These are phyloP conservation scores for Neoascia interrupta DNA, from an alignment of 2,888 invertebrate genomes.

Conservation along the genomic window DNA sequence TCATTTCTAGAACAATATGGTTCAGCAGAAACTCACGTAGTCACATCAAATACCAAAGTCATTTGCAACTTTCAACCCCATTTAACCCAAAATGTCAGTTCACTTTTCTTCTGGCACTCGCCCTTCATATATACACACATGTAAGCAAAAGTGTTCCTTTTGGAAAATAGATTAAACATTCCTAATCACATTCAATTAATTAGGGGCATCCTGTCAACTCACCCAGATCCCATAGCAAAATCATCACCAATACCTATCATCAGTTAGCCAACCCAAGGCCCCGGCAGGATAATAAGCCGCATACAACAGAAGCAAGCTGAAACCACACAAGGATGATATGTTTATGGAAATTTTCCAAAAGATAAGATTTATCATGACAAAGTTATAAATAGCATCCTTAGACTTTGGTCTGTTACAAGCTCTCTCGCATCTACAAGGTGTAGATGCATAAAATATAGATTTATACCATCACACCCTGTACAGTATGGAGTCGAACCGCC, in stretches of 20 bases:
- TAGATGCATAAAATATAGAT: conserved; percentile 67
- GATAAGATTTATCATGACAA: conserved; percentile 69
- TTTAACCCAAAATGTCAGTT: conserved; percentile 54
- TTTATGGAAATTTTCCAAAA: conserved; percentile 68
- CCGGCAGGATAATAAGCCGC: conserved; percentile 49
- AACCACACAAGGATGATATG: conserved; percentile 34
- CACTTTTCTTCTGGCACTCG: background rate
- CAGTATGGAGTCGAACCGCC: background rate
- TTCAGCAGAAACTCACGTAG: background rate
- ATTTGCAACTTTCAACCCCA: conserved; percentile 53
- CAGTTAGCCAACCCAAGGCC: conserved; percentile 35
- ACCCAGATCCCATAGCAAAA: conserved; percentile 17
- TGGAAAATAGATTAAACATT: conserved; percentile 51
- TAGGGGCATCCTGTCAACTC: conserved; percentile 49
- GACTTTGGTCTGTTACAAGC: conserved; percentile 43
- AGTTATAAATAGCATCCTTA: conserved; percentile 67
- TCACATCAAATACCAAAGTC: conserved; percentile 2
- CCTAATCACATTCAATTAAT: conserved; percentile 67
- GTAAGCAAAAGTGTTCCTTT: conserved; percentile 1
- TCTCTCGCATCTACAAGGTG: conserved; percentile 27
- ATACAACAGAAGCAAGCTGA: background rate
- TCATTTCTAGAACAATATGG: too few species aligned
- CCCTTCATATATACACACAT: background rate
- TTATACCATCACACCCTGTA: conserved; percentile 1
- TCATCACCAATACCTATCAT: conserved; percentile 38